Percentiles rank a stretch among this genome's conserved stretches.
These are phyloP conservation scores for Silurus asotus DNA, from an alignment of 2,113 vertebrate species.

Conservation along the genomic window DNA sequence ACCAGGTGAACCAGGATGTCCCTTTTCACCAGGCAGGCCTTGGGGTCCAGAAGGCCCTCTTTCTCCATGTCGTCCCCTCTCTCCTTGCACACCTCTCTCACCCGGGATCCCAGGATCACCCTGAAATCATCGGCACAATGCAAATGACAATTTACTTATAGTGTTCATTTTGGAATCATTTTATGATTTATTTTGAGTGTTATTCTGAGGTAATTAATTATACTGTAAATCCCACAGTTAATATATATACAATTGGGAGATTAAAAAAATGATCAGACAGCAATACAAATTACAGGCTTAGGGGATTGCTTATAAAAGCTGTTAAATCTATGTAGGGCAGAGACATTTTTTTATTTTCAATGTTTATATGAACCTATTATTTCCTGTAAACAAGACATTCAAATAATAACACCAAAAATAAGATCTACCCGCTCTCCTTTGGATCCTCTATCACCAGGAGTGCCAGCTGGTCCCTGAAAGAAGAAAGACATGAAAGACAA, in stretches of 20 bases:
- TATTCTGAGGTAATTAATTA: no score
- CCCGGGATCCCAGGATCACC: slow-evolving; percentile 95
- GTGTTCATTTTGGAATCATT: neutral
- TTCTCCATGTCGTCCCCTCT: slow-evolving; percentile 77
- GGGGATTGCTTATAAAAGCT: neutral
- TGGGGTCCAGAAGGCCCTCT: slow-evolving; percentile 70
- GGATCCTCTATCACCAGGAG: slow-evolving; percentile 88
- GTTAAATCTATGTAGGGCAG: no score
- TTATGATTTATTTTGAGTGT: neutral
- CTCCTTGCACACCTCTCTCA: slow-evolving; percentile 84
- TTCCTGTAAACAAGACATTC: neutral
- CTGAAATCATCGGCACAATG: slow-evolving; percentile 63
- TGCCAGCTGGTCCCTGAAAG: slow-evolving; percentile 83
- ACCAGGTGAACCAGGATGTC: slow-evolving; percentile 78
- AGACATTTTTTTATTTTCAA: no score
- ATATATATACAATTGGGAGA: no score
- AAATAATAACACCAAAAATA: slow-evolving; percentile 15
- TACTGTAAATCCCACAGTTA: no score
- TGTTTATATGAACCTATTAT: neutral
- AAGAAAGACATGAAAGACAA: slow-evolving; percentile 9
- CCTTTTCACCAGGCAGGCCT: slow-evolving; percentile 82
- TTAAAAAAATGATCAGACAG: neutral
- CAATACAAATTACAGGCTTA: neutral
- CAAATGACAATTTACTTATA: neutral
- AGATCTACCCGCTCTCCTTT: slow-evolving; percentile 94